Percentiles rank a stretch among this genome's conserved stretches.
These are phyloP conservation scores for Tetrapedia diversipes DNA, from an alignment of 2,888 invertebrate genomes.

Conservation along the genomic window DNA sequence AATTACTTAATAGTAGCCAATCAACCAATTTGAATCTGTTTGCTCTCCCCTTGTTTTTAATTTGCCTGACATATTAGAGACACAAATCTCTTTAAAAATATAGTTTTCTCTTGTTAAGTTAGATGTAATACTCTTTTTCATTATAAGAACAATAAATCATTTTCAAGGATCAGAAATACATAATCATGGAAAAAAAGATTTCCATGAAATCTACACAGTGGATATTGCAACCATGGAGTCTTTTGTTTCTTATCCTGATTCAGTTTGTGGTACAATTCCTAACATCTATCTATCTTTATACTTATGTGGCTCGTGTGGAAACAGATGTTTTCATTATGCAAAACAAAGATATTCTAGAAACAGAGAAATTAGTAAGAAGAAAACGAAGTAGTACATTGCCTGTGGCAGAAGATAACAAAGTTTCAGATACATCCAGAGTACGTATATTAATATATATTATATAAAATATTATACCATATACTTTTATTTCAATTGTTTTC, in stretches of 20 bases:
- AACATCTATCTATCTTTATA: constrained; percentile 78
- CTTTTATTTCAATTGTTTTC: background rate
- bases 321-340: constrained; percentile 64
- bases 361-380: constrained; percentile 65
- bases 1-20: constrained; percentile 59
- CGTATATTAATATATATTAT: constrained; percentile 11
- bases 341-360: constrained; percentile 44
- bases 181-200: constrained; percentile 52
- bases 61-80: constrained; percentile 36
- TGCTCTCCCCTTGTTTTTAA: constrained; percentile 31
- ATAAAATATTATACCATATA: background rate
- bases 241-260: constrained; percentile 73
- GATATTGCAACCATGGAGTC: constrained; percentile 56
- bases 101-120: constrained; percentile 10
- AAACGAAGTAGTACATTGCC: constrained; percentile 78
- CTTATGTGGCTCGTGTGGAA: constrained; percentile 76
- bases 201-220: constrained; percentile 30
- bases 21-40: constrained; percentile 52
- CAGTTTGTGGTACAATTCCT: constrained; percentile 78
- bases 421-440: constrained; percentile 78
- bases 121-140: background rate
- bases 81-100: constrained; percentile 4
- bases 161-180: constrained; percentile 25
- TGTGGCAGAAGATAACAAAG: constrained; percentile 78
- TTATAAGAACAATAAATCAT: background rate